Conservation (phyloP, 1,140 invertebrate species). For the Sweltsa coloradensis region DNA sequence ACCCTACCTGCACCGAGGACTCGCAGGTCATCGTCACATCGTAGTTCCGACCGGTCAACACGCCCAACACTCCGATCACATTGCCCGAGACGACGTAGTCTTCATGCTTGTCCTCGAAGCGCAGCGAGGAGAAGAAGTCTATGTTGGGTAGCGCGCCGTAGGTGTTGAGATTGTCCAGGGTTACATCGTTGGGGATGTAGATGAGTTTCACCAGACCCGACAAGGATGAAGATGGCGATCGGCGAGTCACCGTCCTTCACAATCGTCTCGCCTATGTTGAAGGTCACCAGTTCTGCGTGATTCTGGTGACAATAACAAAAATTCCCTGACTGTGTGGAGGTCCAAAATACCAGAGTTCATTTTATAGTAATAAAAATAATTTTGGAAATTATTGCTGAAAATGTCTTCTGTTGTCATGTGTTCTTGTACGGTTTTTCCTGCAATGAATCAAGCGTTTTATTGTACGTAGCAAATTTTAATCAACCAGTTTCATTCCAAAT, state of each 20-base stretch:
- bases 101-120: constrained; percentile 18
- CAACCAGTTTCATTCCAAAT: no score
- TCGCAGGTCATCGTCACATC: constrained; percentile 30
- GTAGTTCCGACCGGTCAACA: constrained; percentile 26
- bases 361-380: no score
- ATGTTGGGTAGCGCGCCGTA: constrained; percentile 16
- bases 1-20: constrained; percentile 28
- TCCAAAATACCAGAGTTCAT: no score
- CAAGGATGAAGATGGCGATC: constrained; percentile 9
- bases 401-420: no score
- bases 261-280: not conserved
- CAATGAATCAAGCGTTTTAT: no score
- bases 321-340: no score
- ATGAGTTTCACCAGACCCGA: constrained; percentile 30
- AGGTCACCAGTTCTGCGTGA: constrained; percentile 17
- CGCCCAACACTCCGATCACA: constrained; percentile 33
- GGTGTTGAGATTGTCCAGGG: not conserved
- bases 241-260: not conserved
- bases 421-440: no score
- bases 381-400: no score
- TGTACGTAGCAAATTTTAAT: no score
- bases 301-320: no score
- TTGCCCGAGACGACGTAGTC: constrained; percentile 32
- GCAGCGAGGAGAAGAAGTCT: constrained; percentile 16
- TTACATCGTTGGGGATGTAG: constrained; percentile 10